Evolutionary conservation across 1,140 invertebrate genomes (phyloP).

Genomic region (Drosophila yakuba): DNA sequence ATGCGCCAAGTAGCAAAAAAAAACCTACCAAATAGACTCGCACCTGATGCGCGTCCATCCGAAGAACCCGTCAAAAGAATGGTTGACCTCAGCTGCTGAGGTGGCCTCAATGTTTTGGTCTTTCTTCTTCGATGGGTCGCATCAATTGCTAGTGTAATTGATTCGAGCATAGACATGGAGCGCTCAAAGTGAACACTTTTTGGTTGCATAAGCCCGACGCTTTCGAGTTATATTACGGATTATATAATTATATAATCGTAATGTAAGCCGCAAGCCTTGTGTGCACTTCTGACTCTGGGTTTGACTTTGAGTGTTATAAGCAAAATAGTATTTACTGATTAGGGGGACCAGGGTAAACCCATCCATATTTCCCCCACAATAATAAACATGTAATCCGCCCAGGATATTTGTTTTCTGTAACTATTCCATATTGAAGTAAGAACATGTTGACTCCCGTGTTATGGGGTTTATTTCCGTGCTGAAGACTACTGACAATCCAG

Average conservation of each 20-base stretch:
- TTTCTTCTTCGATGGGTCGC: background rate
- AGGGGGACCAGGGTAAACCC: background rate
- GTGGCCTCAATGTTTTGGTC: background rate
- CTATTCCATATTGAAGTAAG: conserved; percentile 11
- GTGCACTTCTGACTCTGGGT: conserved; percentile 11
- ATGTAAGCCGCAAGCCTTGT: background rate
- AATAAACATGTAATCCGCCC: conserved; percentile 3
- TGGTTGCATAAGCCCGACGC: conserved; percentile 4
- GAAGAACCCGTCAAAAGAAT: background rate
- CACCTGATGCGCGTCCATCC: conserved; percentile 18
- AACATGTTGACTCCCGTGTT: background rate
- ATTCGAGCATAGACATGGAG: conserved; percentile 27
- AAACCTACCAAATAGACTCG: conserved; percentile 35
- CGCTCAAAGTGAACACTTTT: conserved; percentile 45
- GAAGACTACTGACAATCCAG: background rate
- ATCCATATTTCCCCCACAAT: background rate
- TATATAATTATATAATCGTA: background rate
- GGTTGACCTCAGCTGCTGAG: too few species aligned
- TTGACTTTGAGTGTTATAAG: conserved; percentile 12
- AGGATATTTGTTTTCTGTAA: background rate
- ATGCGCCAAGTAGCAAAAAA: conserved; percentile 51
- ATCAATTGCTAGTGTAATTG: conserved; percentile 38
- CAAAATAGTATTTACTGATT: background rate
- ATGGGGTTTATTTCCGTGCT: background rate
- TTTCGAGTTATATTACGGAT: conserved; percentile 14